Conservation (phyloP, 1,140 invertebrate species). For the Drosophila nasuta region DNA sequence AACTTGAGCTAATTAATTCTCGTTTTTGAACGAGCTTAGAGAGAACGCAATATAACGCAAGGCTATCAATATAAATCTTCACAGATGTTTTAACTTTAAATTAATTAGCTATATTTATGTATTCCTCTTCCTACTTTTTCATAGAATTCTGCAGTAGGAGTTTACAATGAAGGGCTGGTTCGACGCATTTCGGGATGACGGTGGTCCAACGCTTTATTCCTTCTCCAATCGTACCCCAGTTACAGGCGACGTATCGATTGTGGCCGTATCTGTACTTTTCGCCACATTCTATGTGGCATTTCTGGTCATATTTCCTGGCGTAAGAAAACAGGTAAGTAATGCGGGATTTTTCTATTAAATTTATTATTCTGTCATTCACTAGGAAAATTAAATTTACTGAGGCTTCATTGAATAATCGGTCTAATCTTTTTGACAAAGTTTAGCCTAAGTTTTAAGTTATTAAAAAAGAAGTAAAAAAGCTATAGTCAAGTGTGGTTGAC, state of each 20-base stretch:
- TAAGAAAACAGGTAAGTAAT: slow-evolving; percentile 94
- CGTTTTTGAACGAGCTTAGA: slow-evolving; percentile 12
- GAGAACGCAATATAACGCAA: too few species aligned
- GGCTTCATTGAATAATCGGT: too few species aligned
- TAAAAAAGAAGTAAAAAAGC: too few species aligned
- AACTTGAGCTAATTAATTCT: slow-evolving; percentile 35
- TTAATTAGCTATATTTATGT: too few species aligned
- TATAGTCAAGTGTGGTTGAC: too few species aligned
- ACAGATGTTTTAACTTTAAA: too few species aligned
- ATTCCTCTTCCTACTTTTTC: too few species aligned
- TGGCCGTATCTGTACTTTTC: slow-evolving; percentile 94
- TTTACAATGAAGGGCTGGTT: slow-evolving; percentile 94
- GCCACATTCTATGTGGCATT: slow-evolving; percentile 96
- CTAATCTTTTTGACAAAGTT: too few species aligned
- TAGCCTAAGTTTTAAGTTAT: too few species aligned
- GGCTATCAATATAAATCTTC: too few species aligned
- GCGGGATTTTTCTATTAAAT: not conserved
- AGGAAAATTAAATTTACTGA: too few species aligned
- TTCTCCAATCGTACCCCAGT: slow-evolving; percentile 96
- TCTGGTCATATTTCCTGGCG: slow-evolving; percentile 96
- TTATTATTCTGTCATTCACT: not conserved
- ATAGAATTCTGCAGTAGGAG: slow-evolving; percentile 45
- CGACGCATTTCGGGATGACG: slow-evolving; percentile 96
- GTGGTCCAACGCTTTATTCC: slow-evolving; percentile 96
- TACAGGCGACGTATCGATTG: slow-evolving; percentile 94